These are phyloP conservation scores for Reticulitermes lucifugus DNA, from an alignment of 2,888 invertebrate species.

Conservation along the genomic window DNA sequence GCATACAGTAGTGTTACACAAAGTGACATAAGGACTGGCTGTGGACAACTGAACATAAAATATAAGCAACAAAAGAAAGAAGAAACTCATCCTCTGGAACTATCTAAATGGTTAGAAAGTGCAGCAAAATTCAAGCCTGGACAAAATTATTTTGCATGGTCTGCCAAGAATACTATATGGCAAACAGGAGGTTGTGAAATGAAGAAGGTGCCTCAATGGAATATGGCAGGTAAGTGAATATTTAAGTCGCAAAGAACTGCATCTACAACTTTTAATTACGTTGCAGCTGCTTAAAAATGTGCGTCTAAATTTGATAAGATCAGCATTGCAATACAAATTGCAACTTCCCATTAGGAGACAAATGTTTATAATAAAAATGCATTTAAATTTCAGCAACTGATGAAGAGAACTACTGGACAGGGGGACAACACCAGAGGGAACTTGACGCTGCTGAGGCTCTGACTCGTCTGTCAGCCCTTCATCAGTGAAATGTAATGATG, in stretches of 20 bases:
- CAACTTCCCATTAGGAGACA: too few relatives aligned
- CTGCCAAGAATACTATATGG: conserved; percentile 48
- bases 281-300: too few relatives aligned
- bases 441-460: conserved; percentile 82
- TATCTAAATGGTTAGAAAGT: conserved; percentile 82
- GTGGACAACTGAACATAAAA: background rate
- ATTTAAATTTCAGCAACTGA: conserved; percentile 49
- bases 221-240: background rate
- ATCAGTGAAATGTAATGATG: background rate
- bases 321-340: too few relatives aligned
- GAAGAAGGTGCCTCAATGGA: conserved; percentile 22
- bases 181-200: background rate
- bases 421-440: conserved; percentile 69
- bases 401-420: conserved; percentile 50
- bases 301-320: too few relatives aligned
- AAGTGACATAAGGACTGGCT: background rate
- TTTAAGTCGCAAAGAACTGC: too few relatives aligned
- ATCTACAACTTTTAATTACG: too few relatives aligned
- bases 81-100: conserved; percentile 63
- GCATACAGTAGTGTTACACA: background rate
- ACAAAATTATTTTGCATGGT: conserved; percentile 77
- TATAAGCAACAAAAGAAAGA: background rate
- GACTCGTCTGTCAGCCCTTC: conserved; percentile 71
- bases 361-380: background rate
- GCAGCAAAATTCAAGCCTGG: conserved; percentile 79